Evolutionary conservation across 2,113 vertebrate species (phyloP), one percentile per base, ranked within the genome.

Genomic region (Mellivora capensis): DNA sequence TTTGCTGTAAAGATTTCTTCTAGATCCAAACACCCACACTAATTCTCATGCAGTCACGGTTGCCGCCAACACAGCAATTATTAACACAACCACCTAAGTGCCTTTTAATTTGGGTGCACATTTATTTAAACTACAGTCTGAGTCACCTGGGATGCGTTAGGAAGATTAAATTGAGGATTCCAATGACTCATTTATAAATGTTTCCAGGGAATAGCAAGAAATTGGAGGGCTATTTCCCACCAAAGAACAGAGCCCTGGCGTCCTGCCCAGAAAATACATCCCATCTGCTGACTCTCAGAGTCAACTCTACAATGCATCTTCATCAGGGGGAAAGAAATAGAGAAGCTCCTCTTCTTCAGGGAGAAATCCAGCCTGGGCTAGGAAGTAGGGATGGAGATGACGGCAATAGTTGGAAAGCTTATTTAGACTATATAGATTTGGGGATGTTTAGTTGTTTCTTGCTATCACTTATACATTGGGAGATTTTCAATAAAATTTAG

Each of bases 141-240:
- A 98, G 97, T 98, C 98, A 98, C 93, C 96, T 97, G 91, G 93
- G 92, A 79, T 96, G 62, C 91, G 97, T 98, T 98, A 98, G 57
- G 94, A 98, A 98, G 97, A 98, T 98, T 98, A 98, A 98, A 98
- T 59, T 64, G 71, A 98, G 91, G 97, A 98, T 98, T 98, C 97
- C 91, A 97, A 97, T 98, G 98, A 98, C 97, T 97, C 88, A 97
- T 94, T 98, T 98, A 97, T 98, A 98, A 98, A 98, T 98, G 96
- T 98, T 98, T 97, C 81, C 98, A 98, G 82, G 69, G 98, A 98
- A 98, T 76, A 27, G 47, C 83, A 97, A 97, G 84, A 97, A 98
- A 90, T 49, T 79, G 90, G 71, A 97, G 92, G 90, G 39, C 81
- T 81, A 85, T 90, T 98, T 98, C 90, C 96, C 97, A 97, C 97